Base-by-base conservation (phyloP, 2,797 vertebrate species). In the Sebastiscus albofasciatus region DNA sequence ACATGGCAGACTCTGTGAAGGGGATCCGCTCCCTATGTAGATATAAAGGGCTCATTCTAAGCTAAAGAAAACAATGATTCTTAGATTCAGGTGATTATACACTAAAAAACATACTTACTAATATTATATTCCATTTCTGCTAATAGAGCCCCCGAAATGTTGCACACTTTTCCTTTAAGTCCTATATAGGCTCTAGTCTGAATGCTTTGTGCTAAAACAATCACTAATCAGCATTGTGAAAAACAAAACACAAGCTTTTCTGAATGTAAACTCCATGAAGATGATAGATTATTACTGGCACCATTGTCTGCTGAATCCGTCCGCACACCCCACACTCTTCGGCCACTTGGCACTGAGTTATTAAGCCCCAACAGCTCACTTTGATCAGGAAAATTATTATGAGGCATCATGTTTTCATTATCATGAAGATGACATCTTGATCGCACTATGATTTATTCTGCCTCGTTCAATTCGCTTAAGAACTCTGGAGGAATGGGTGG, bases 371-470 rank as follows among this genome's bases (percentile, higher is more conserved):
- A 62, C 83, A 84, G 59, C 85, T 89, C 85, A 75, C 75, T 86
- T 93, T 92, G 83, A 92, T 90, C 90, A 91, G 81, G 80, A 89
- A 94, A 86, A 84, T 88, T 92, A 92, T 92, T 92, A 93, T 87
- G 87, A 91, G 85, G 84, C 84, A 87, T 93, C 90, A 93, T 93
- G 93, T 93, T 94, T 94, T 94, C 91, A 95, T 95, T 94, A 93
- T 87, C 83, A 90, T 93, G 82, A 80, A 87, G 92, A 93, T 92
- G 90, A 91, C 91, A 94, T 94, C 90, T 90, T 93, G 92, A 94
- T 93, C 87, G 91, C 88, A 65, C 82, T 82, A 67, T 94, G 92
- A 94, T 94, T 94, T 91, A 91, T 94, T 94, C 85, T 86, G 82
- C 91, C 87, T 91, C 73, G 67, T 92, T 91, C 92, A 91, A 92